A percentile compares a stretch with the other conserved stretches of the same genome.
Conservation (phyloP, 2,113 vertebrate species). For the Otocyon megalotis region DNA sequence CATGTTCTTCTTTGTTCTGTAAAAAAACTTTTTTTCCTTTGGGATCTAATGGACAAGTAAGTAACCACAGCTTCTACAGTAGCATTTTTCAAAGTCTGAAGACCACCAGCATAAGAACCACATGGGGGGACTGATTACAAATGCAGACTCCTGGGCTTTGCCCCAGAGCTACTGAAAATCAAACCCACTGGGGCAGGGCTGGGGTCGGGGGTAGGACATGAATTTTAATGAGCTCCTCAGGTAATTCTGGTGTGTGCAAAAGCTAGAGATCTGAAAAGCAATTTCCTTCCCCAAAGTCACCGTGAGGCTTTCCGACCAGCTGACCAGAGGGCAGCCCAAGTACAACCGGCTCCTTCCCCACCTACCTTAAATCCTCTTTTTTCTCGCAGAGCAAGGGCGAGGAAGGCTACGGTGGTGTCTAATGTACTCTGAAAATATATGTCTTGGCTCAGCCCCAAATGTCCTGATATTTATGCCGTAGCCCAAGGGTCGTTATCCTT, state of each 20-base stretch:
- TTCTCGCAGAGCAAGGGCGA: slow-evolving; percentile 33
- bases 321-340: background rate
- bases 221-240: background rate
- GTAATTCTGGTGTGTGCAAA: background rate
- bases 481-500: slow-evolving; percentile 68
- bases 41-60: background rate
- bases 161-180: background rate
- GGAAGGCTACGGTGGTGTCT: slow-evolving; percentile 36
- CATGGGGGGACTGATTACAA: background rate
- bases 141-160: background rate
- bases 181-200: background rate
- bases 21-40: background rate
- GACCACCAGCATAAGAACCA: background rate
- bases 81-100: slow-evolving; percentile 29
- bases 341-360: background rate
- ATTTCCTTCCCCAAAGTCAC: background rate
- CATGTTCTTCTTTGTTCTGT: background rate
- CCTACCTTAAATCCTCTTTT: background rate
- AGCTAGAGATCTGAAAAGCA: slow-evolving; percentile 20
- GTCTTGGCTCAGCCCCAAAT: slow-evolving; percentile 74
- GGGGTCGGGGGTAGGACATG: background rate
- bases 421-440: slow-evolving; percentile 70
- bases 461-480: slow-evolving; percentile 73
- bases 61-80: background rate
- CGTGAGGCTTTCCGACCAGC: background rate